A percentile compares a stretch with the other conserved stretches of the same genome.
Conservation (phyloP, 2,797 vertebrate species). For the Urosaurus nigricauda region DNA sequence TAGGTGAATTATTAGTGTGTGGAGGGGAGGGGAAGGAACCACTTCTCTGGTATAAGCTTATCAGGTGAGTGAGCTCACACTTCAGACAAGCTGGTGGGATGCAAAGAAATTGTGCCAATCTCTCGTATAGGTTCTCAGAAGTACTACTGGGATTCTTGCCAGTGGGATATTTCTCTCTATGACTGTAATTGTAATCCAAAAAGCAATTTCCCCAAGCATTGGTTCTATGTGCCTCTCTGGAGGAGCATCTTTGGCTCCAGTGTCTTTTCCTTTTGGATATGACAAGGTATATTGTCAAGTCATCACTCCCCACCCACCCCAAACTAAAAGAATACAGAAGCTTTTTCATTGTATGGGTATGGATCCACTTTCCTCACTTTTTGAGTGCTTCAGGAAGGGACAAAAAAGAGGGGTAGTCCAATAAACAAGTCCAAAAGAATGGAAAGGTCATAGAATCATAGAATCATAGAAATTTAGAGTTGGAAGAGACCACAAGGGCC, state of each 20-base stretch:
- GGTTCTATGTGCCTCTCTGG: conserved; percentile 28
- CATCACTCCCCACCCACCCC: background rate
- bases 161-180: background rate
- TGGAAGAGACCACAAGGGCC: no score
- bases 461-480: no score
- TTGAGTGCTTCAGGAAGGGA: conserved; percentile 44
- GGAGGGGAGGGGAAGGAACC: background rate
- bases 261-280: conserved; percentile 13
- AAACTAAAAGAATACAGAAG: background rate
- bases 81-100: conserved; percentile 17
- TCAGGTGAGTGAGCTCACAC: conserved; percentile 24
- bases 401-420: conserved; percentile 30
- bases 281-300: conserved; percentile 24
- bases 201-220: no score
- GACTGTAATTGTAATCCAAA: no score
- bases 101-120: conserved; percentile 37
- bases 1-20: conserved; percentile 12
- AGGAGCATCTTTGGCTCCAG: background rate
- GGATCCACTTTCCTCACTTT: conserved; percentile 7
- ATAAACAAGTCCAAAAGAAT: conserved; percentile 30
- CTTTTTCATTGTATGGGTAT: conserved; percentile 38
- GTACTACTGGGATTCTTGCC: background rate
- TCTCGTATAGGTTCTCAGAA: conserved; percentile 2
- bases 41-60: conserved; percentile 14
- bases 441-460: no score